These are phyloP conservation scores for Microtus richardsoni DNA, from an alignment of 2,113 vertebrate species.

Conservation along the genomic window DNA sequence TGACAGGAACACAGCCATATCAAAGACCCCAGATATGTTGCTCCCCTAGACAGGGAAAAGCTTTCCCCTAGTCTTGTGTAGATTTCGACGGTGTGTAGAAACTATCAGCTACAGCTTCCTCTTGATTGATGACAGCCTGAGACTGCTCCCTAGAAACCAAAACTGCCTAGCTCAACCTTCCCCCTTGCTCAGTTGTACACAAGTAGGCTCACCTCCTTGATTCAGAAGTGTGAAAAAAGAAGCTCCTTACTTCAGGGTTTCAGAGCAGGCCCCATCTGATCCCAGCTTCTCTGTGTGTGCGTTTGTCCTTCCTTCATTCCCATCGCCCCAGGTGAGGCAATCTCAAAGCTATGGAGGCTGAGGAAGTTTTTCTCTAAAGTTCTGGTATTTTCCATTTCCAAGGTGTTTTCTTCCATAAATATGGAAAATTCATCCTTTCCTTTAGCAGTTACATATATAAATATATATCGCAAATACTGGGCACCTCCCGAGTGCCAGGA, in stretches of 20 bases:
- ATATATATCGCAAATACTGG: not conserved
- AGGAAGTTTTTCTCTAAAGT: slow-evolving; percentile 43
- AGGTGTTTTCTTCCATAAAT: not conserved
- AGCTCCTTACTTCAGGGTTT: not conserved
- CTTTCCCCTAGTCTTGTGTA: not conserved
- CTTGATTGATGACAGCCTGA: not conserved
- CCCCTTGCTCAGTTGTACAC: not conserved
- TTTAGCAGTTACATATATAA: not conserved
- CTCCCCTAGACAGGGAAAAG: not conserved
- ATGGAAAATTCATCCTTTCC: not conserved
- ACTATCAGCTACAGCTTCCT: not conserved
- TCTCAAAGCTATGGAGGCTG: not conserved
- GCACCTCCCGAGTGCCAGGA: too few species aligned
- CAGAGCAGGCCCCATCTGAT: not conserved
- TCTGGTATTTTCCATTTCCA: slow-evolving; percentile 14
- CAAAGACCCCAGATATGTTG: not conserved
- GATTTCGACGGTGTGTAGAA: not conserved
- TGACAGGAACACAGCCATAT: not conserved
- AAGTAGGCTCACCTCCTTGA: too few species aligned
- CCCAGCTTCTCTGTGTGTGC: not conserved
- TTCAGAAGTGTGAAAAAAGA: not conserved
- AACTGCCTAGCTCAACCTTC: not conserved
- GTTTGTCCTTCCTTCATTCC: not conserved
- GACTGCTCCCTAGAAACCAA: not conserved
- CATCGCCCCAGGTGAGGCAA: not conserved